Evolutionary conservation across 2,113 vertebrate species (phyloP).

Genomic region (Scartelaos histophorus): DNA sequence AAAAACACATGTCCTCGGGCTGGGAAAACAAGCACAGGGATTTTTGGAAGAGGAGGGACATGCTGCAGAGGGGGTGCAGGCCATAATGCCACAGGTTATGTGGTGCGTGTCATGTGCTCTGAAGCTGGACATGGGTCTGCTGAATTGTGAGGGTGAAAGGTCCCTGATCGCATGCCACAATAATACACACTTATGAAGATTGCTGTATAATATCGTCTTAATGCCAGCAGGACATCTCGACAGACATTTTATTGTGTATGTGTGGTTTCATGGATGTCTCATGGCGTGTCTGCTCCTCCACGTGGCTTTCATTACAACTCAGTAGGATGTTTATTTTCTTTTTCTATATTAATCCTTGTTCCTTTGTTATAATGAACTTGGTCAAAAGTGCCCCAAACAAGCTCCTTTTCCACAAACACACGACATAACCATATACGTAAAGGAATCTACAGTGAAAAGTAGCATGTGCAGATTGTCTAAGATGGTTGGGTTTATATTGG

Average conservation of each 20-base stretch:
- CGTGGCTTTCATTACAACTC: constrained; percentile 71
- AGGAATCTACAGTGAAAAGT: constrained; percentile 17
- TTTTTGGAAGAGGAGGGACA: constrained; percentile 49
- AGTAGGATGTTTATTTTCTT: constrained; percentile 73
- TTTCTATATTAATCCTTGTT: constrained; percentile 70
- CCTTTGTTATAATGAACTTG: constrained; percentile 68
- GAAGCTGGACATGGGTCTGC: constrained; percentile 6
- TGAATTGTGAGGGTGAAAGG: constrained; percentile 1
- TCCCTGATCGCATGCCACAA: constrained; percentile 13
- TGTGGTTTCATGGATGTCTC: constrained; percentile 23
- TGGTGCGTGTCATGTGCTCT: background rate
- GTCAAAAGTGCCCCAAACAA: constrained; percentile 69
- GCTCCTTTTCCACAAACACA: constrained; percentile 26
- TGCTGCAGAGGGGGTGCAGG: constrained; percentile 21
- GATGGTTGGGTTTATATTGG: constrained; percentile 44
- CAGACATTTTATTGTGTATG: constrained; percentile 18
- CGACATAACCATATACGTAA: background rate
- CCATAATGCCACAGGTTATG: constrained; percentile 44
- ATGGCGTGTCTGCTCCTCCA: constrained; percentile 57
- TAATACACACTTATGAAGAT: background rate
- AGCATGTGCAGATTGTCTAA: constrained; percentile 20
- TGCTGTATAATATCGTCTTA: background rate
- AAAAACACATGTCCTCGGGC: constrained; percentile 69
- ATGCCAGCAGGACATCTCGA: no score
- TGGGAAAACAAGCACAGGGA: constrained; percentile 65